Conservation (phyloP, 1,140 invertebrate species). For the Orchesella cincta region DNA sequence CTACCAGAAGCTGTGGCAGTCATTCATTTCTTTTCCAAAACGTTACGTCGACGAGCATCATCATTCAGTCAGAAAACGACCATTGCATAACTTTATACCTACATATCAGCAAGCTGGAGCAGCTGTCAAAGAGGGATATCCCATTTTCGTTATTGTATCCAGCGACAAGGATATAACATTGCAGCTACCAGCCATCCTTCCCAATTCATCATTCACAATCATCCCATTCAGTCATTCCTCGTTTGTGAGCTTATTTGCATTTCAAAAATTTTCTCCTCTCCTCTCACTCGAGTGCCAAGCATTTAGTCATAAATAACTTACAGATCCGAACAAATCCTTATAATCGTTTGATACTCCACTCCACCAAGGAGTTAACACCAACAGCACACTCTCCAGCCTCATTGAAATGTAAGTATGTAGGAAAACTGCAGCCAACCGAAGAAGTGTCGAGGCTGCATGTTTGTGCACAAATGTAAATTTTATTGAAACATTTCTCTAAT, state of each 20-base stretch:
- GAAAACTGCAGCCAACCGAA: not conserved
- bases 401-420: not conserved
- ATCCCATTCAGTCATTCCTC: slow-evolving; percentile 7
- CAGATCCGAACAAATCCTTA: not conserved
- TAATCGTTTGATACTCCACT: not conserved
- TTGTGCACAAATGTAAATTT: not conserved
- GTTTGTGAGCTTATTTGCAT: slow-evolving; percentile 1
- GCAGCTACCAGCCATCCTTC: not conserved
- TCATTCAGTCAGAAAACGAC: not conserved
- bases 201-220: slow-evolving; percentile 17
- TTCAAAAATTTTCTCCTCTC: not conserved
- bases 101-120: not conserved
- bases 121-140: slow-evolving; percentile 19
- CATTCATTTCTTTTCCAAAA: not conserved
- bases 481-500: not conserved
- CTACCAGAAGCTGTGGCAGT: too few species aligned
- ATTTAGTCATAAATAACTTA: slow-evolving; percentile 1
- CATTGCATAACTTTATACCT: not conserved
- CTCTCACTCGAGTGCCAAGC: not conserved
- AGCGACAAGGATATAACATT: not conserved
- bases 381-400: too few species aligned
- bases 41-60: not conserved
- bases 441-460: not conserved
- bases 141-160: not conserved
- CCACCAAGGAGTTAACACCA: too few species aligned